Percentiles rank a stretch among this genome's conserved stretches.
These are phyloP conservation scores for Melieria omissa DNA, from an alignment of 2,888 invertebrate genomes.

Conservation along the genomic window DNA sequence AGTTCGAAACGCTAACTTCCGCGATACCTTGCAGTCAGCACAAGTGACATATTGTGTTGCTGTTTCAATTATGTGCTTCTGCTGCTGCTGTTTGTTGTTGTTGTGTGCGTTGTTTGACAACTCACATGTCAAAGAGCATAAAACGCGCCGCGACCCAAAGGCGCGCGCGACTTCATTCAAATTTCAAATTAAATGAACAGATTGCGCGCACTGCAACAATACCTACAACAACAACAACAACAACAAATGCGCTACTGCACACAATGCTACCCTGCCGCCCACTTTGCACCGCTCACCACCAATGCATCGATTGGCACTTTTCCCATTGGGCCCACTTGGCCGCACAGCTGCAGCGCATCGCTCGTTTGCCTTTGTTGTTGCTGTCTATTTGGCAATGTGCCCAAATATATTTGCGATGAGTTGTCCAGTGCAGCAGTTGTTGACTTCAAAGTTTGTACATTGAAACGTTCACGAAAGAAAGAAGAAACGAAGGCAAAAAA, in stretches of 20 bases:
- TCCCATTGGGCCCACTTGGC: not conserved
- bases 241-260: not conserved
- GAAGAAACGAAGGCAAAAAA: too few relatives aligned
- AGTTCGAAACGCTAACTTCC: too few relatives aligned
- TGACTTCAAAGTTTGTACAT: too few relatives aligned
- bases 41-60: too few relatives aligned
- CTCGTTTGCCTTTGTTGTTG: not conserved
- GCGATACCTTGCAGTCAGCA: too few relatives aligned
- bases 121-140: not conserved
- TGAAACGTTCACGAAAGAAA: too few relatives aligned
- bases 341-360: too few relatives aligned
- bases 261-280: not conserved
- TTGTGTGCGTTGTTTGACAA: not conserved
- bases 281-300: not conserved
- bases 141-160: not conserved
- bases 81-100: too few relatives aligned
- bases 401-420: conserved; percentile 46
- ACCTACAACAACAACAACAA: conserved; percentile 10
- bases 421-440: conserved; percentile 28
- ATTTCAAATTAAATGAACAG: conserved; percentile 3
- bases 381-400: conserved; percentile 43
- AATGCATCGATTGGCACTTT: not conserved
- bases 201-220: not conserved
- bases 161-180: not conserved
- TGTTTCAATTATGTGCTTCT: too few relatives aligned